Evolutionary conservation across 2,888 invertebrate species (phyloP).

Genomic region (Sesamia inferens): DNA sequence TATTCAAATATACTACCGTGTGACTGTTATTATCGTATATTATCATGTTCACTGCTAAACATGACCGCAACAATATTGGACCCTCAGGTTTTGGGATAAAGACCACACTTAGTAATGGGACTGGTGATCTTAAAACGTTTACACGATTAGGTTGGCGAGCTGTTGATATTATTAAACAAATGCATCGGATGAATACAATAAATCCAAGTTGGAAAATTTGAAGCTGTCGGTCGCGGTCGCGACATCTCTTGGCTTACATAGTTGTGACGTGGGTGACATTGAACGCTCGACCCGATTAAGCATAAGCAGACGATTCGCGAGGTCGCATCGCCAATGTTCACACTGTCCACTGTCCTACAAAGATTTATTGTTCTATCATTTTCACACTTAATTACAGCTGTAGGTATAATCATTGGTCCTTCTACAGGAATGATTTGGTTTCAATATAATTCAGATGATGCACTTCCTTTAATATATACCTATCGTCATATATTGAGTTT

Average conservation of each 20-base stretch:
- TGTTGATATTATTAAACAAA: not conserved
- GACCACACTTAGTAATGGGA: not conserved
- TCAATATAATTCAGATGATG: constrained; percentile 9
- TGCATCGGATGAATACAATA: not conserved
- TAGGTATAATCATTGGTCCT: constrained; percentile 22
- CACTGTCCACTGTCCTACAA: constrained; percentile 64
- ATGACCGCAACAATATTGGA: not conserved
- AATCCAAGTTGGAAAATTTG: constrained; percentile 7
- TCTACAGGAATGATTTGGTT: constrained; percentile 16
- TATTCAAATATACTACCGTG: constrained; percentile 6
- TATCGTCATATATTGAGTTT: constrained; percentile 13
- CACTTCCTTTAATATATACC: constrained; percentile 1
- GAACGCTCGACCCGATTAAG: constrained; percentile 85
- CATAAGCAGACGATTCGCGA: constrained; percentile 82
- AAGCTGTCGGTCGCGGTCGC: constrained; percentile 53
- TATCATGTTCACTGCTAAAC: constrained; percentile 14
- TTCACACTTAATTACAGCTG: constrained; percentile 63
- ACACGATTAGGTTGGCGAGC: not conserved
- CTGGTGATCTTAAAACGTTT: not conserved
- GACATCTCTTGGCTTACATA: constrained; percentile 60
- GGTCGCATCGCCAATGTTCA: constrained; percentile 70
- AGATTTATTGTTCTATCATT: constrained; percentile 69
- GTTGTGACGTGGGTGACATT: constrained; percentile 77
- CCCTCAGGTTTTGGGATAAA: not conserved
- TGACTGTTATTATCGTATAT: not conserved